A percentile compares a stretch with the other conserved stretches of the same genome.
Evolutionary conservation across 2,888 invertebrate species (phyloP).

Genomic region (Glaucopsyche alexis): DNA sequence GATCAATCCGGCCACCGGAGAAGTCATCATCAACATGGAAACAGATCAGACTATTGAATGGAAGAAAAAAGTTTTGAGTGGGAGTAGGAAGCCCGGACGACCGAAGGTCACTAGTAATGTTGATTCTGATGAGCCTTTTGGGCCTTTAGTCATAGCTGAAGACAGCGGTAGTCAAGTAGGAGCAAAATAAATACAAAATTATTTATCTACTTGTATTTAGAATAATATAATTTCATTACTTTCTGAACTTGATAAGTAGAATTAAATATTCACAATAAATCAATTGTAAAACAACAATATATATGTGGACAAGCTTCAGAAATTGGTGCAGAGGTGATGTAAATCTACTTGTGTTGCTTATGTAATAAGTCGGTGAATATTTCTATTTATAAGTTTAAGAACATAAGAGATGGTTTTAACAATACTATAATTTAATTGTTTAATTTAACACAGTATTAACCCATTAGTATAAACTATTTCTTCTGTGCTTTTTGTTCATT

Average conservation of each 20-base stretch:
- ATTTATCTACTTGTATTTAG: not conserved
- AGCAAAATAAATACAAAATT: not conserved
- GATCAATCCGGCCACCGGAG: constrained; percentile 52
- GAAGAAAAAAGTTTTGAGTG: constrained; percentile 51
- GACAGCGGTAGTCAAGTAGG: not conserved
- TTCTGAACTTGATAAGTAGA: not conserved
- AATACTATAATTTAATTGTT: not conserved
- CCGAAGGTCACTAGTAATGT: constrained; percentile 31
- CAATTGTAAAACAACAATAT: not conserved
- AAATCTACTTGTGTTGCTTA: not conserved
- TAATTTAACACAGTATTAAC: constrained; percentile 9
- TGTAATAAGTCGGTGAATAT: not conserved
- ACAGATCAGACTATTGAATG: constrained; percentile 53
- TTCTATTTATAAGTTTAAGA: not conserved
- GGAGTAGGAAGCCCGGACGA: constrained; percentile 34
- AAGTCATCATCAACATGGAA: constrained; percentile 47
- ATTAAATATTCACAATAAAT: not conserved
- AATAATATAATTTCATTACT: not conserved
- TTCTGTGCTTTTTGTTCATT: not conserved
- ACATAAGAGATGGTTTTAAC: not conserved
- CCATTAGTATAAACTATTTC: not conserved
- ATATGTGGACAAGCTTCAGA: not conserved
- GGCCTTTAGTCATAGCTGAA: constrained; percentile 22
- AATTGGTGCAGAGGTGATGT: not conserved
- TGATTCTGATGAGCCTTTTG: constrained; percentile 16